phyloP scores from a whole-genome alignment of 35 echinoderm and acorn worm genomes.

The Stichopus chloronotus region DNA sequence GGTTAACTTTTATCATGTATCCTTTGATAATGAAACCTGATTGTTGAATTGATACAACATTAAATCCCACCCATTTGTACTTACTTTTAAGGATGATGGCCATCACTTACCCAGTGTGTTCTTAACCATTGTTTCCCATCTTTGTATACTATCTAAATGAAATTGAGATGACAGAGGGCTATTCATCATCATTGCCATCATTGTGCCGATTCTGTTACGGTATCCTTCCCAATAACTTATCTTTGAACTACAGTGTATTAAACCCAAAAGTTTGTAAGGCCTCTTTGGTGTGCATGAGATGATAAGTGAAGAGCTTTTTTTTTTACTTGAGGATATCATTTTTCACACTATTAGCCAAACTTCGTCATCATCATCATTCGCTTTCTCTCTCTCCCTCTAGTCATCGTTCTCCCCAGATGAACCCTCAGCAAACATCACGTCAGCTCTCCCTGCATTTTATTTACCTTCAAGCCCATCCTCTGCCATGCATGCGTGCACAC shows the following conservation, averaged over 20 bases:
- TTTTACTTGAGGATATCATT: not conserved
- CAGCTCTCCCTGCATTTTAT: not conserved
- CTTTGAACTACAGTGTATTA: not conserved
- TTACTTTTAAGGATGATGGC: too few relatives aligned
- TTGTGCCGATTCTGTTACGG: not conserved
- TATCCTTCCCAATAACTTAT: not conserved
- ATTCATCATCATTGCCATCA: too few relatives aligned
- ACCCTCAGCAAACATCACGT: not conserved
- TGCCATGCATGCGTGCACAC: not conserved
- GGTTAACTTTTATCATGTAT: too few relatives aligned
- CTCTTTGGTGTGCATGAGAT: not conserved
- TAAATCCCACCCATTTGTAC: too few relatives aligned
- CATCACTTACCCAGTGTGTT: too few relatives aligned
- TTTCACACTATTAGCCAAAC: not conserved
- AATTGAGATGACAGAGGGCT: too few relatives aligned
- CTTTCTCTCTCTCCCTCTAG: not conserved
- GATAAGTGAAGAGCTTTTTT: not conserved
- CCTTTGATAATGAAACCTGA: too few relatives aligned
- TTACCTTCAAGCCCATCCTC: not conserved
- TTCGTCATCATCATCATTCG: too few relatives aligned
- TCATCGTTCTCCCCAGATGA: not conserved
- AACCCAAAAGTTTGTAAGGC: not conserved
- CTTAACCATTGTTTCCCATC: too few relatives aligned
- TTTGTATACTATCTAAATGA: too few relatives aligned
- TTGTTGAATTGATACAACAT: too few relatives aligned